Percentiles rank a stretch among this genome's conserved stretches.
These are phyloP conservation scores for Cyprinus carpio DNA, from an alignment of 2,113 vertebrate species.

Conservation along the genomic window DNA sequence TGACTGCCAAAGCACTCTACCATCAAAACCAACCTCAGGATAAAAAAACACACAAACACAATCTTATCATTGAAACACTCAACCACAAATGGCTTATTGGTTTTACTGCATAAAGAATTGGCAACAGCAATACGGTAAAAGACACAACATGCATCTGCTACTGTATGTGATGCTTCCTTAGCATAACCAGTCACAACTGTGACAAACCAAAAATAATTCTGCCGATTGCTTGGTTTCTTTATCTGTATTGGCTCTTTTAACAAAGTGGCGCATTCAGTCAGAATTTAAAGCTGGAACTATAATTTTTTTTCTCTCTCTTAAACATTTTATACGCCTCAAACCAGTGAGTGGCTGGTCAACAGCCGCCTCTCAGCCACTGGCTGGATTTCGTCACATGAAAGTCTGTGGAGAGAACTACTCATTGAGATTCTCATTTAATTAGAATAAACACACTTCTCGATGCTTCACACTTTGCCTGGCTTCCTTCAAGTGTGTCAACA, in stretches of 20 bases:
- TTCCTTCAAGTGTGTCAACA: neutral
- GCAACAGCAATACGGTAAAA: neutral
- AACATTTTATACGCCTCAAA: neutral
- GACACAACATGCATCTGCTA: neutral
- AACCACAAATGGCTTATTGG: too few species aligned
- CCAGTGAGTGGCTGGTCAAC: conserved; percentile 22
- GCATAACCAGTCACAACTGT: neutral
- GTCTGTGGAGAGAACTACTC: conserved; percentile 44
- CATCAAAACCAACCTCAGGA: conserved; percentile 38
- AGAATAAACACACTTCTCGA: conserved; percentile 16
- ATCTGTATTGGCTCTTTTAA: too few species aligned
- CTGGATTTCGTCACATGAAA: conserved; percentile 35
- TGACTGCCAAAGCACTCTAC: conserved; percentile 57
- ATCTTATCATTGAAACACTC: neutral
- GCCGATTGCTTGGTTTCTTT: too few species aligned
- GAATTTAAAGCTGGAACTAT: too few species aligned
- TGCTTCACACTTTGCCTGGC: neutral
- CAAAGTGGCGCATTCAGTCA: too few species aligned
- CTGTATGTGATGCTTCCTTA: neutral
- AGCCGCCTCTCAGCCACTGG: conserved; percentile 25
- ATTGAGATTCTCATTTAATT: conserved; percentile 53
- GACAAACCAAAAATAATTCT: neutral
- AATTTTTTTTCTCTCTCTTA: neutral
- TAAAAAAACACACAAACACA: conserved; percentile 30
- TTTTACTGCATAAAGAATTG: too few species aligned